These are phyloP conservation scores for Nematolebias whitei DNA, from an alignment of 2,113 vertebrate species.

Conservation along the genomic window DNA sequence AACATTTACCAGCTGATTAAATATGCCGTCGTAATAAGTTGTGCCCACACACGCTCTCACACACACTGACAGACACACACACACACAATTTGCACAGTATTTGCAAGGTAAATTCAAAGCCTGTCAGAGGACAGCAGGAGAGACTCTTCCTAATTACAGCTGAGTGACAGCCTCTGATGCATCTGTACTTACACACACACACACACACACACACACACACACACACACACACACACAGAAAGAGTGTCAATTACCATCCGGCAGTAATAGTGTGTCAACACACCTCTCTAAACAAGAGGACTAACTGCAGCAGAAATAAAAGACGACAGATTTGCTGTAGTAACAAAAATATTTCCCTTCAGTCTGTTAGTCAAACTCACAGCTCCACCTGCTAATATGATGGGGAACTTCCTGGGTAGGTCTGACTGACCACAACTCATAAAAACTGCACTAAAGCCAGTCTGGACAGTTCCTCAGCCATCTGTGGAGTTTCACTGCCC, in stretches of 20 bases:
- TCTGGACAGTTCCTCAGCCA: background rate
- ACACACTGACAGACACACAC: slow-evolving; percentile 2
- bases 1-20: slow-evolving; percentile 44
- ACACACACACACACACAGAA: slow-evolving; percentile 19
- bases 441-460: background rate
- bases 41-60: background rate
- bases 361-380: slow-evolving; percentile 61
- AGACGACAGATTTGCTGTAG: slow-evolving; percentile 72
- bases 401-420: slow-evolving; percentile 46
- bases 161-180: slow-evolving; percentile 60
- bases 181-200: slow-evolving; percentile 20
- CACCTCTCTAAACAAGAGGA: slow-evolving; percentile 60
- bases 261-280: slow-evolving; percentile 59
- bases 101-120: slow-evolving; percentile 64
- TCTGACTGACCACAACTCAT: slow-evolving; percentile 23
- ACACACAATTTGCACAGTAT: slow-evolving; percentile 34
- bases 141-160: slow-evolving; percentile 62
- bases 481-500: slow-evolving; percentile 65
- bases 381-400: slow-evolving; percentile 35
- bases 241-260: slow-evolving; percentile 49
- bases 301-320: slow-evolving; percentile 60
- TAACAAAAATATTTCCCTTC: slow-evolving; percentile 57
- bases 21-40: slow-evolving; percentile 33
- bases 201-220: slow-evolving; percentile 17
- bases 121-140: slow-evolving; percentile 42